Evolutionary conservation across 92 coral and sea anemone genomes (phyloP), one percentile per base, ranked within the genome.

Genomic region (Heteractis magnifica): DNA sequence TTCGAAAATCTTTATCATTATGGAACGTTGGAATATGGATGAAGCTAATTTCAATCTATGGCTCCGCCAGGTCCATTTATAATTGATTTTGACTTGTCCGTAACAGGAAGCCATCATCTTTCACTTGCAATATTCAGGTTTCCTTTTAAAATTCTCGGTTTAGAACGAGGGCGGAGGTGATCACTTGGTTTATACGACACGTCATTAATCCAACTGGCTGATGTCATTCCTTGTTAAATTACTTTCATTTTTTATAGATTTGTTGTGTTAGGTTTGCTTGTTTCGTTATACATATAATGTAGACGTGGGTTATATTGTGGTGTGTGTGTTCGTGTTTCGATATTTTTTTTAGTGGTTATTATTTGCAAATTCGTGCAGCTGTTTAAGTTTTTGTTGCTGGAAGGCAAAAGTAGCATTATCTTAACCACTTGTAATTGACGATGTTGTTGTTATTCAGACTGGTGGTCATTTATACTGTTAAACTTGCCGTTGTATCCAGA

Each of bases 31-130:
- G 23, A 23, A 68, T 20, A 23, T 68, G 13, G 73, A 68, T n/a
- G 73, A 5, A 68, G 73, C 50, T 68, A 68, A 68, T 68, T 68
- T 68, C 73, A 20, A 68, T 20, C 20, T 68, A 68, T 68, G 73
- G 73, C 73, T 20, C 73, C 73, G 9, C 0, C 73, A 68, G 23
- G 73, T 68, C 73, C 16, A 26, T 68, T 0, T 68, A 68, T 68
- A 23, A 68, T 68, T 68, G 73, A 68, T 68, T 48, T 5, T 26
- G 73, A 20, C 73, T 68, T 68, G 73, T 26, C 8, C 73, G 9
- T 68, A 68, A 20, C 73, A 68, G 73, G 73, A 68, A 68, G 73
- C 14, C 49, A 48, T 68, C 73, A 26, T 6, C 48, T 4, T 26
- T 20, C 73, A 20, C 26, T 26, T 68, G 44, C 44, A 26, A 68